Evolutionary conservation across 2,113 vertebrate genomes (phyloP).

Genomic region (Prunella fulvescens): DNA sequence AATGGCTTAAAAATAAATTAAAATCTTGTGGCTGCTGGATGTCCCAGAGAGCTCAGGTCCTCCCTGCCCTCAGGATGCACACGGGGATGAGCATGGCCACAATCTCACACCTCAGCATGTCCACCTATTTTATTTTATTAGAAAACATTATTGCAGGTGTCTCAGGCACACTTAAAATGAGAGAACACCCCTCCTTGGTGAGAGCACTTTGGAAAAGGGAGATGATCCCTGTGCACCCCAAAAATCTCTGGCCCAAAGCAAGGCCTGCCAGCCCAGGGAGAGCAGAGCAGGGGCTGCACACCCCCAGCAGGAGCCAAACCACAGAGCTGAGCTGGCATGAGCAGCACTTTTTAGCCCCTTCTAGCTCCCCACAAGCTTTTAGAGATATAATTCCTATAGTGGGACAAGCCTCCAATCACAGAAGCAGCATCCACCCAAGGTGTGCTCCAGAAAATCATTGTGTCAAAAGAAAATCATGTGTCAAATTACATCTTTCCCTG

Average conservation of each 20-base stretch:
- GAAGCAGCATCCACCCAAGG: fast-evolving
- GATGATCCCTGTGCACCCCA: fast-evolving
- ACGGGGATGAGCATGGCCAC: neutral
- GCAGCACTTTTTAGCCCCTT: fast-evolving
- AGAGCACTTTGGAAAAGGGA: fast-evolving
- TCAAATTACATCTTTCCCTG: neutral
- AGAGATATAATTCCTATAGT: fast-evolving
- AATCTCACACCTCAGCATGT: fast-evolving
- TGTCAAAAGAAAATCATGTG: too few relatives aligned
- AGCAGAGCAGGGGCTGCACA: neutral
- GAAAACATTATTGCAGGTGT: neutral
- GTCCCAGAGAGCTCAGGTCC: fast-evolving
- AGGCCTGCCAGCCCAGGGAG: neutral
- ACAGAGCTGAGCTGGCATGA: fast-evolving
- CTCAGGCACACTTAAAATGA: neutral
- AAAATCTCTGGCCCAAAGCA: neutral
- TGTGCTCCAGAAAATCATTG: fast-evolving
- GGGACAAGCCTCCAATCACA: fast-evolving
- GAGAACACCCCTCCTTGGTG: fast-evolving
- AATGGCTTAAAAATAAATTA: too few relatives aligned
- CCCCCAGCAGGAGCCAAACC: neutral
- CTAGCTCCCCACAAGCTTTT: neutral
- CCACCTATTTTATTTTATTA: too few relatives aligned
- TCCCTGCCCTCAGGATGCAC: neutral
- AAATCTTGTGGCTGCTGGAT: neutral